Evolutionary conservation across 2,888 invertebrate genomes (phyloP).

Genomic region (Linyphia triangularis): DNA sequence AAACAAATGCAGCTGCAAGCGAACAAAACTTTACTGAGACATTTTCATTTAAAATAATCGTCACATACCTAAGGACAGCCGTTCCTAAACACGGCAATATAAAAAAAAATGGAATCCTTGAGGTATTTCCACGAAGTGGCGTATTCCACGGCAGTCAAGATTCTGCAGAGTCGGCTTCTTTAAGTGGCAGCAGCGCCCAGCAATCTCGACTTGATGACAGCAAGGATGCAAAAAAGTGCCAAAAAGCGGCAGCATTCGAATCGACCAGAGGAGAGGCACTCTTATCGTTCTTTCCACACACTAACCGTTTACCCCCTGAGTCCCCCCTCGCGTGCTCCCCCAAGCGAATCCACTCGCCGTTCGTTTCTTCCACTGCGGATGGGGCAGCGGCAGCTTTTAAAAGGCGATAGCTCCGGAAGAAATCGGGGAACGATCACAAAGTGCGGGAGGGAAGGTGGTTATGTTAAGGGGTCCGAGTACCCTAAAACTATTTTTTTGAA

Average conservation of each 20-base stretch:
- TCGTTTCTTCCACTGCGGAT: conserved; percentile 69
- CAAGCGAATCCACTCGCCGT: conserved; percentile 18
- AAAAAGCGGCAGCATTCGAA: conserved; percentile 72
- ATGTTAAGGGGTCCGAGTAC: too few relatives aligned
- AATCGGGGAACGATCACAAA: neutral
- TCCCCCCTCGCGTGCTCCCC: neutral
- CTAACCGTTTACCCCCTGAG: conserved; percentile 73
- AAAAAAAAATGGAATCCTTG: neutral
- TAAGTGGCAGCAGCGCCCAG: conserved; percentile 39
- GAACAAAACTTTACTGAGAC: neutral
- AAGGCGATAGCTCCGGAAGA: conserved; percentile 53
- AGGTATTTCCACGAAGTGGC: conserved; percentile 1
- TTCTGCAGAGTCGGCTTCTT: conserved; percentile 10
- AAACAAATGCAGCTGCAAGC: too few relatives aligned
- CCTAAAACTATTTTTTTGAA: too few relatives aligned
- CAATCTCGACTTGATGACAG: conserved; percentile 70
- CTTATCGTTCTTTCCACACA: conserved; percentile 75
- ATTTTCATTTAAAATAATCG: conserved; percentile 3
- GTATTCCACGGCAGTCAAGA: neutral
- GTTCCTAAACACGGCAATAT: conserved; percentile 1
- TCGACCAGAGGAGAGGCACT: conserved; percentile 75
- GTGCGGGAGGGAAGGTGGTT: too few relatives aligned
- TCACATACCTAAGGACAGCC: neutral
- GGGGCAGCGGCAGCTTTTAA: conserved; percentile 67
- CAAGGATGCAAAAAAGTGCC: conserved; percentile 58